These are phyloP conservation scores for Aplocera efformata DNA, from an alignment of 2,888 invertebrate genomes.

Conservation along the genomic window DNA sequence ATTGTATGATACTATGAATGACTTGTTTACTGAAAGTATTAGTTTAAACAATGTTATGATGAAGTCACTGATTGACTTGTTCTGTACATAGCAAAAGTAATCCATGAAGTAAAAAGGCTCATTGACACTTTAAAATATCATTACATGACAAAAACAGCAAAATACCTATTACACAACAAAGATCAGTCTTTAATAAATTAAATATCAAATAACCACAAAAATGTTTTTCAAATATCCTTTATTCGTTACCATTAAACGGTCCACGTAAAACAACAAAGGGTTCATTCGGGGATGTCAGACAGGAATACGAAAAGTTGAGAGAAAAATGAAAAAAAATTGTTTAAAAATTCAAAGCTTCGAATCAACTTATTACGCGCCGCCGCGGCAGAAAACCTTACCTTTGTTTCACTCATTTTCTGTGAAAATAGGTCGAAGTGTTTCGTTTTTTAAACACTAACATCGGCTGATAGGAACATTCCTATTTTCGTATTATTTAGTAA, in stretches of 20 bases:
- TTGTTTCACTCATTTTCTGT: constrained; percentile 20
- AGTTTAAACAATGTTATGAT: too few relatives aligned
- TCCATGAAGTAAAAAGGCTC: too few relatives aligned
- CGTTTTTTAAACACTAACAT: constrained; percentile 14
- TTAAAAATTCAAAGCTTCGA: constrained; percentile 26
- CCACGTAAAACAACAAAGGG: constrained; percentile 18
- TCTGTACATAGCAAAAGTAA: too few relatives aligned
- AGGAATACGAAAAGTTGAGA: constrained; percentile 21
- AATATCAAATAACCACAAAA: constrained; percentile 13
- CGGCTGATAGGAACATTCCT: constrained; percentile 8
- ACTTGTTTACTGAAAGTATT: too few relatives aligned
- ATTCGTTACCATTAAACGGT: constrained; percentile 9
- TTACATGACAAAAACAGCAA: too few relatives aligned
- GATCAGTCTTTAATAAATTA: constrained; percentile 12
- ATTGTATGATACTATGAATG: too few relatives aligned
- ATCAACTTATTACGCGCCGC: constrained; percentile 25
- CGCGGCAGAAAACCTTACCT: constrained; percentile 18
- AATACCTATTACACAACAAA: constrained; percentile 10
- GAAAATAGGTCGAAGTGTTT: constrained; percentile 12
- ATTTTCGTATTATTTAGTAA: neutral
- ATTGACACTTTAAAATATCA: too few relatives aligned
- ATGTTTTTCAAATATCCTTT: constrained; percentile 14
- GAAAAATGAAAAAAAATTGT: constrained; percentile 20
- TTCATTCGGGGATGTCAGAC: constrained; percentile 20
- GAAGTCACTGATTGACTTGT: too few relatives aligned